Percentiles rank a stretch among this genome's conserved stretches.
Evolutionary conservation across 2,797 vertebrate genomes (phyloP).

Genomic region (Psittacula derbiana): DNA sequence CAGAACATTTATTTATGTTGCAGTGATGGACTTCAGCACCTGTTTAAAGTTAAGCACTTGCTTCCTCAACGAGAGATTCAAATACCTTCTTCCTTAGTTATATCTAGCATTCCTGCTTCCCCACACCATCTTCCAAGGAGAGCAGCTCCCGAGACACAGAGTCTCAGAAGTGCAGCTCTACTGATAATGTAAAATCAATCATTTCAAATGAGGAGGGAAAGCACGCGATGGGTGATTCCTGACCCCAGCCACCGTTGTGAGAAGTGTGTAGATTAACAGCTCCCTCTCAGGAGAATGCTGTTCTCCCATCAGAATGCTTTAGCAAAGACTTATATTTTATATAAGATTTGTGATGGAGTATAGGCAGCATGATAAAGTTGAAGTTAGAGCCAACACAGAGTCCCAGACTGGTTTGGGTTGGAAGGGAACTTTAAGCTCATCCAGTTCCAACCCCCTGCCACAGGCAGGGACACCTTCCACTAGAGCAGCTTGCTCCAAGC

Average conservation of each 20-base stretch:
- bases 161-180: background rate
- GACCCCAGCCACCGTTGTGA: background rate
- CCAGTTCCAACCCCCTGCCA: background rate
- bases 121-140: background rate
- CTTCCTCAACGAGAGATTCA: background rate
- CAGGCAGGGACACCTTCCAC: background rate
- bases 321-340: background rate
- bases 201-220: background rate
- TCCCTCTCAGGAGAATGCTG: background rate
- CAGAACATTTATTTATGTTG: slow-evolving; percentile 10
- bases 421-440: background rate
- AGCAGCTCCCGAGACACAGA: background rate
- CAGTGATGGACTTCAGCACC: background rate
- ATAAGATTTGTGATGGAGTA: background rate
- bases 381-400: background rate
- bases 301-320: background rate
- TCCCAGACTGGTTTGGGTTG: background rate
- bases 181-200: background rate
- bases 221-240: background rate
- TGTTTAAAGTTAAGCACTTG: slow-evolving; percentile 12
- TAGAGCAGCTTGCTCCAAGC: background rate
- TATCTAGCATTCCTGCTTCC: background rate
- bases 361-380: background rate
- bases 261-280: background rate
- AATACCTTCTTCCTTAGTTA: background rate